Conservation (phyloP, 1,140 invertebrate genomes). For the Cardiocondyla obscurior region DNA sequence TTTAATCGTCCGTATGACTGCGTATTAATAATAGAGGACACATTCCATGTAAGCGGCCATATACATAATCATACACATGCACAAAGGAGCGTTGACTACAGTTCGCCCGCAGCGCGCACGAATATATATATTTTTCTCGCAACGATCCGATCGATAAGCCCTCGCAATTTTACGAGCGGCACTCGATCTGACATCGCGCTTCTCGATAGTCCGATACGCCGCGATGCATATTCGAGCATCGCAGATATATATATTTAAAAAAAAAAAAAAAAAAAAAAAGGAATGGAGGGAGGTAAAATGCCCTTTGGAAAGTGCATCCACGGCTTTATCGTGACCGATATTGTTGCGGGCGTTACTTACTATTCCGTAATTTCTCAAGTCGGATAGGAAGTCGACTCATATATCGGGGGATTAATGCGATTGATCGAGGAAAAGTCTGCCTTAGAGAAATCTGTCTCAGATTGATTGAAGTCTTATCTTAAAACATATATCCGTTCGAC, state of each 20-base stretch:
- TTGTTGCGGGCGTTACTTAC: conserved; percentile 14
- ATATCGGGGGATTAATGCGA: conserved; percentile 42
- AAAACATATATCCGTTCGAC: conserved; percentile 19
- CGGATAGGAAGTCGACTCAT: not conserved
- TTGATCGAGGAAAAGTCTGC: conserved; percentile 31
- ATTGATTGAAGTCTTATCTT: conserved; percentile 54
- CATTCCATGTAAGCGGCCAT: conserved; percentile 22
- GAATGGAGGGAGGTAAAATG: too few species aligned
- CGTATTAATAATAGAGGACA: conserved; percentile 68
- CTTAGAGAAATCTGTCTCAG: conserved; percentile 26
- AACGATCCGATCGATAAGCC: conserved; percentile 49
- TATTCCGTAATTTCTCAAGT: not conserved
- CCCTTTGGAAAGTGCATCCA: conserved; percentile 20
- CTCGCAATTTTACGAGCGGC: conserved; percentile 53
- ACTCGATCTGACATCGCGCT: conserved; percentile 34
- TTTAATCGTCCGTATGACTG: conserved; percentile 71
- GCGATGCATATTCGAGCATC: conserved; percentile 30
- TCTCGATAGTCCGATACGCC: conserved; percentile 23
- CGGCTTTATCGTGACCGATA: conserved; percentile 26
- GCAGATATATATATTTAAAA: too few species aligned
- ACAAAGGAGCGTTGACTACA: conserved; percentile 50
- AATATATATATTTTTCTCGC: conserved; percentile 58
- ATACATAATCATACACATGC: not conserved
- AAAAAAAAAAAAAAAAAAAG: not conserved
- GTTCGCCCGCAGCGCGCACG: conserved; percentile 49